These are phyloP conservation scores for Drosophila nr. fundita DNA, from an alignment of 2,888 invertebrate species.

Conservation along the genomic window DNA sequence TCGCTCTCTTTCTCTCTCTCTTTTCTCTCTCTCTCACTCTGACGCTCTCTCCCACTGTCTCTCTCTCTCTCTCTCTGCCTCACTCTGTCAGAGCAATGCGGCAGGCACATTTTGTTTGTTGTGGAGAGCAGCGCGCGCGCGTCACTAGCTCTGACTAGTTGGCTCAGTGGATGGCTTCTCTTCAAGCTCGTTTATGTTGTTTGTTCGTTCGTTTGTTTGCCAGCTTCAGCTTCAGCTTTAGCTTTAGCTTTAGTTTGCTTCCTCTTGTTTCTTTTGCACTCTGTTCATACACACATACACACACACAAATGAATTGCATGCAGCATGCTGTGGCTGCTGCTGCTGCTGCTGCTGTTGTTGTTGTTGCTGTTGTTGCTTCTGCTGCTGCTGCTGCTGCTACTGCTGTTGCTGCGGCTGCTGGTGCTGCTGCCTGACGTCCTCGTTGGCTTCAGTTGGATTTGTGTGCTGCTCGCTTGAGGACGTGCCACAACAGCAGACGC, in stretches of 20 bases:
- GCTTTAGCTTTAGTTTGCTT: slow-evolving; percentile 42
- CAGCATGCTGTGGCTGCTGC: slow-evolving; percentile 34
- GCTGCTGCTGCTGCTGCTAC: slow-evolving; percentile 13
- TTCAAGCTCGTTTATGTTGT: slow-evolving; percentile 50
- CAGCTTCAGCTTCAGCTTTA: slow-evolving; percentile 48
- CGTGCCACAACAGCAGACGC: slow-evolving; percentile 57
- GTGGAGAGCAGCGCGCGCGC: slow-evolving; percentile 69
- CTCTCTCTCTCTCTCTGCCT: not conserved
- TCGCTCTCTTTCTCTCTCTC: not conserved
- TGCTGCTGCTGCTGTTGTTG: slow-evolving; percentile 17
- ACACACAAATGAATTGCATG: slow-evolving; percentile 42
- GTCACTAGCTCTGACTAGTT: slow-evolving; percentile 64
- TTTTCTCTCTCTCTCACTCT: not conserved
- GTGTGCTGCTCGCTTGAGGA: slow-evolving; percentile 72
- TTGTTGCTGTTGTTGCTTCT: slow-evolving; percentile 10
- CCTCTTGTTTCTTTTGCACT: slow-evolving; percentile 67
- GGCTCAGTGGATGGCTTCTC: slow-evolving; percentile 39
- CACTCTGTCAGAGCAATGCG: slow-evolving; percentile 1
- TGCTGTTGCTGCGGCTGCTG: slow-evolving; percentile 36
- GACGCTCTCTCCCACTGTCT: not conserved
- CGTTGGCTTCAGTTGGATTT: slow-evolving; percentile 66
- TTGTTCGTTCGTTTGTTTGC: slow-evolving; percentile 57
- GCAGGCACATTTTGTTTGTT: slow-evolving; percentile 50
- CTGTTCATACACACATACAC: slow-evolving; percentile 39
- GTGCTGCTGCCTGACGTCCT: slow-evolving; percentile 46